Evolutionary conservation across 2,797 vertebrate species (phyloP), one percentile per base, ranked within the genome.

Genomic region (Neomorphus geoffroyi): DNA sequence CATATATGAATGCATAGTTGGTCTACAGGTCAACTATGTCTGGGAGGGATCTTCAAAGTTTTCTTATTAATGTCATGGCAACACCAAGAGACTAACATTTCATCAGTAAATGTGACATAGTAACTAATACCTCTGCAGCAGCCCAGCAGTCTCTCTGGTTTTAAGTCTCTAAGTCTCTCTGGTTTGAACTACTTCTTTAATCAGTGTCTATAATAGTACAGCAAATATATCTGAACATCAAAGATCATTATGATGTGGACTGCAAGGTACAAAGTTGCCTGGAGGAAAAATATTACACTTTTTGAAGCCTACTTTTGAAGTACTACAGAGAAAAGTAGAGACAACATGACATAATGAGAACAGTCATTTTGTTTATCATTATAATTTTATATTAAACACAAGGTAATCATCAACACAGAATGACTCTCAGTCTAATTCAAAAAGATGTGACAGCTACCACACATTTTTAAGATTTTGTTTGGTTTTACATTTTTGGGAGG

Each of bases 401-500:
- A 86, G 15, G 24, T 51, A 88, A 72, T 90, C 75, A 85, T 67
- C 69, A 57, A 26, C 37, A 80, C 24, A 80, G 53, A 92, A 80
- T 33, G 19, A 86, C n/a, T 39, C 37, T 51, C 54, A 33, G 61
- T 69, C 41, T 89, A 86, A 89, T 2, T 41, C 33, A 72, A 86
- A 92, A 48, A 73, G 30, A 95, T 0, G 0, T 23, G 48, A 81
- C 32, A 86, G 57, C 27, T 64, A 94, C 26, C 27, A 75, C 58
- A 50, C 50, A 70, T 53, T 94, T 85, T 32, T 26, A 88, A 86
- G 19, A 66, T 77, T 80, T 64, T 58, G 39, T 56, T 81, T 89
- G 33, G 16, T 91, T 87, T 90, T 54, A 90, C 21, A n/a, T 79
- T 95, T 95, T 90, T 80, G 72, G 51, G 84, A 96, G 16, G 30